Evolutionary conservation across 2,797 vertebrate species (phyloP), one percentile per base, ranked within the genome.

Genomic region (Xenopus petersii): DNA sequence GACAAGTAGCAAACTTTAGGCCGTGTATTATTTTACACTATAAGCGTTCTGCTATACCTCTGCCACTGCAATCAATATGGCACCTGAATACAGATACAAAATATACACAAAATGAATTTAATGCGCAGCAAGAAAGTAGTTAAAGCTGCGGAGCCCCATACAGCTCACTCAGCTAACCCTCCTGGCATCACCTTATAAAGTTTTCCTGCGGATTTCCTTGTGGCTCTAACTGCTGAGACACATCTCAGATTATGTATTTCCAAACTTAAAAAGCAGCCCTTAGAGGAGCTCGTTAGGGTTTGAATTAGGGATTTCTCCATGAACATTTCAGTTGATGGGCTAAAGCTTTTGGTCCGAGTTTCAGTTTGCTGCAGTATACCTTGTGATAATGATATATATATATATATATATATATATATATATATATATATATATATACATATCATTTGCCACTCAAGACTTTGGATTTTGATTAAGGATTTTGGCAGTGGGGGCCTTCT

Each of bases 231-330:
- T 61, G 64, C 36, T 48, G 48, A 55, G 24, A 67, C 36, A 76
- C 63, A 71, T 60, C 58, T 64, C 67, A 48, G n/a, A 54, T 58
- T 75, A 70, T 64, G 60, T 58, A 64, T 24, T 70, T 70, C 61
- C 64, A 70, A 75, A 12, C 1, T 5, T 65, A 62, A 59, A 62
- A 72, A 65, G 16, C 58, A 67, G 69, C 64, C 68, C 49, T 54
- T 12, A 51, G 0, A 51, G 15, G 11, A 51, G 15, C 15, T 51
- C 15, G 3, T 10, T 4, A 67, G 56, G 36, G 75, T 67, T 62
- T 71, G 67, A 77, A 71, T 56, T 71, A 59, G 30, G 33, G 33
- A 42, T 71, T 54, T 67, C 26, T 7, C 15, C 11, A 16, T 24
- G 26, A 47, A 62, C 64, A 65, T 71, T 42, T 46, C 64, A 70